phyloP scores from a whole-genome alignment of 2,888 invertebrate species.

The Cepaea hortensis region DNA sequence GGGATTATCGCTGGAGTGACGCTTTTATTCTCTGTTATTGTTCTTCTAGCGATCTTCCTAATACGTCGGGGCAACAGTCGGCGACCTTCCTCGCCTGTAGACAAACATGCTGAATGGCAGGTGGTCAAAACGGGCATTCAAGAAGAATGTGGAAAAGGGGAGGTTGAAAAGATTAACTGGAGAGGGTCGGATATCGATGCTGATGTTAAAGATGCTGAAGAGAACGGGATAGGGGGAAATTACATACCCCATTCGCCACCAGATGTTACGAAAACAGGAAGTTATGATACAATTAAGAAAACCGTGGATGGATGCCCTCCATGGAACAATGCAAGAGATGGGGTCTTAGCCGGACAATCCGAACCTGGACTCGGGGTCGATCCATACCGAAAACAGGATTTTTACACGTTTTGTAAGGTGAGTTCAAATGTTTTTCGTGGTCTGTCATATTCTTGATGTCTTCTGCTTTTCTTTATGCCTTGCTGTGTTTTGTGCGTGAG shows the following conservation, averaged over 20 bases:
- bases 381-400: slow-evolving; percentile 55
- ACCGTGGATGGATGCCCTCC: slow-evolving; percentile 6
- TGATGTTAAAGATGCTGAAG: slow-evolving; percentile 32
- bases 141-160: slow-evolving; percentile 54
- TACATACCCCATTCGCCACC: slow-evolving; percentile 35
- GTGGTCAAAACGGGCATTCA: slow-evolving; percentile 54
- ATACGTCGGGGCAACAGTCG: slow-evolving; percentile 40
- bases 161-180: slow-evolving; percentile 51
- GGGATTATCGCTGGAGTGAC: slow-evolving; percentile 54
- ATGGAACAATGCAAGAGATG: slow-evolving; percentile 35
- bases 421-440: slow-evolving; percentile 21
- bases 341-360: slow-evolving; percentile 13
- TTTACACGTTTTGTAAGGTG: slow-evolving; percentile 56
- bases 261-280: slow-evolving; percentile 46
- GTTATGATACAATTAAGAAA: slow-evolving; percentile 36
- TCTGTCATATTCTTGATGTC: background rate
- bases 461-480: background rate
- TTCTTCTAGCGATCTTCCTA: slow-evolving; percentile 52
- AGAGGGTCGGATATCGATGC: slow-evolving; percentile 46
- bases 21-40: slow-evolving; percentile 52
- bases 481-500: too few species aligned
- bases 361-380: slow-evolving; percentile 38
- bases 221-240: background rate
- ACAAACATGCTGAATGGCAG: slow-evolving; percentile 47
- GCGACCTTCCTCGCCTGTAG: background rate